These are phyloP conservation scores for Colletes latitarsis DNA, from an alignment of 1,140 invertebrate species.

Conservation along the genomic window DNA sequence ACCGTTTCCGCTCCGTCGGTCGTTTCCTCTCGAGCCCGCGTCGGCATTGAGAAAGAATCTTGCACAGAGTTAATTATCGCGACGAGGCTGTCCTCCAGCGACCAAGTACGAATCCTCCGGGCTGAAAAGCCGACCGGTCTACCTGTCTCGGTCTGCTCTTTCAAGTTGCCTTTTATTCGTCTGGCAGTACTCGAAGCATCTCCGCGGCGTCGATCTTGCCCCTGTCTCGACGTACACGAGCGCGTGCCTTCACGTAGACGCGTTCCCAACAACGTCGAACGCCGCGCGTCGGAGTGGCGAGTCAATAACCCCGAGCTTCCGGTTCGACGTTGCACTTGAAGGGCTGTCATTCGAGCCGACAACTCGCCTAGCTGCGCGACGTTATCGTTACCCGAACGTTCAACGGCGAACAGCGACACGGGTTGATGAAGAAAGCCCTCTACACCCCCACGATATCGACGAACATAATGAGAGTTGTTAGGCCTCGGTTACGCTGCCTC, in stretches of 20 bases:
- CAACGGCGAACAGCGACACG: conserved; percentile 67
- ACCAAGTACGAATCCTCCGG: not conserved
- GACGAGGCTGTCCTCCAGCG: not conserved
- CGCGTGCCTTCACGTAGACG: conserved; percentile 41
- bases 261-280: conserved; percentile 28
- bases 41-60: not conserved
- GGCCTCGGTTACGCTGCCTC: too few relatives aligned
- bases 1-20: not conserved
- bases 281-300: conserved; percentile 76
- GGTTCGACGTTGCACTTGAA: conserved; percentile 73
- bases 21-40: not conserved
- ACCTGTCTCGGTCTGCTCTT: conserved; percentile 23
- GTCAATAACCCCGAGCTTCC: conserved; percentile 79
- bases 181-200: not conserved
- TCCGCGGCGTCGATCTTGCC: not conserved
- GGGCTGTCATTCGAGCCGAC: conserved; percentile 78
- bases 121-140: conserved; percentile 29
- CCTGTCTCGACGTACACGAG: conserved; percentile 29
- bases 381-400: conserved; percentile 76
- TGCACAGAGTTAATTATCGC: conserved; percentile 27
- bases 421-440: conserved; percentile 33
- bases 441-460: too few relatives aligned
- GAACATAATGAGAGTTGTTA: too few relatives aligned
- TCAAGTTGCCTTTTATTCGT: conserved; percentile 15
- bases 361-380: conserved; percentile 76